These are phyloP conservation scores for Ceriagrion tenellum DNA, from an alignment of 2,888 invertebrate species.

Conservation along the genomic window DNA sequence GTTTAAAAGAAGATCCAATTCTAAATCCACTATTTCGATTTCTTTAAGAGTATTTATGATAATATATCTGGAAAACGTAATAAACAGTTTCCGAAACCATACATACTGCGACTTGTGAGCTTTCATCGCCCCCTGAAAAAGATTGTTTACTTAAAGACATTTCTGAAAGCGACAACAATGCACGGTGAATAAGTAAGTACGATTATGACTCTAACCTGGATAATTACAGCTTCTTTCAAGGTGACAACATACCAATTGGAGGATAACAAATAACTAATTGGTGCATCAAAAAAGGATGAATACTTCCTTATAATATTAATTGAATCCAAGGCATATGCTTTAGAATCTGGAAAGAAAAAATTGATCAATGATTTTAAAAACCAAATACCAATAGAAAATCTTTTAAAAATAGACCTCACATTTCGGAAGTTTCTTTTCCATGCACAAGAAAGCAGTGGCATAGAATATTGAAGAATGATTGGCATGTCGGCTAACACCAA, in stretches of 20 bases:
- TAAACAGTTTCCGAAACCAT: constrained; percentile 96
- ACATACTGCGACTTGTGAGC: constrained; percentile 94
- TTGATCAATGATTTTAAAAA: constrained; percentile 55
- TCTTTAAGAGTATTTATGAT: constrained; percentile 92
- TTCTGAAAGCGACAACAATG: neutral
- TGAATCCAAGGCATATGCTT: constrained; percentile 90
- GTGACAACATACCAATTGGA: constrained; percentile 84
- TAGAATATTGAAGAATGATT: constrained; percentile 95
- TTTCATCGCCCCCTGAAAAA: constrained; percentile 88
- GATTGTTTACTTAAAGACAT: neutral
- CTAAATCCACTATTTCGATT: constrained; percentile 87
- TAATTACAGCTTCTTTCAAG: constrained; percentile 70
- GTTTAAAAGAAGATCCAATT: constrained; percentile 87
- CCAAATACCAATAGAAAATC: constrained; percentile 51
- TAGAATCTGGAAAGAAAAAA: constrained; percentile 84
- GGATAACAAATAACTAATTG: constrained; percentile 88
- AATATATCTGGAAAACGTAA: constrained; percentile 93
- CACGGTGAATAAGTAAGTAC: neutral
- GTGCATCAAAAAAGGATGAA: constrained; percentile 89
- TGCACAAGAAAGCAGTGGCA: constrained; percentile 88
- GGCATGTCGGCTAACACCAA: constrained; percentile 94
- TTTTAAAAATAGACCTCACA: constrained; percentile 80
- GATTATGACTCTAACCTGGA: constrained; percentile 69
- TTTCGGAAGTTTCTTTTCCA: constrained; percentile 82
- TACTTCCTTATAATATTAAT: constrained; percentile 93